Percentiles rank a stretch among this genome's conserved stretches.
phyloP scores from a whole-genome alignment of 2,888 invertebrate genomes.

The Drosophila kanekoi region DNA sequence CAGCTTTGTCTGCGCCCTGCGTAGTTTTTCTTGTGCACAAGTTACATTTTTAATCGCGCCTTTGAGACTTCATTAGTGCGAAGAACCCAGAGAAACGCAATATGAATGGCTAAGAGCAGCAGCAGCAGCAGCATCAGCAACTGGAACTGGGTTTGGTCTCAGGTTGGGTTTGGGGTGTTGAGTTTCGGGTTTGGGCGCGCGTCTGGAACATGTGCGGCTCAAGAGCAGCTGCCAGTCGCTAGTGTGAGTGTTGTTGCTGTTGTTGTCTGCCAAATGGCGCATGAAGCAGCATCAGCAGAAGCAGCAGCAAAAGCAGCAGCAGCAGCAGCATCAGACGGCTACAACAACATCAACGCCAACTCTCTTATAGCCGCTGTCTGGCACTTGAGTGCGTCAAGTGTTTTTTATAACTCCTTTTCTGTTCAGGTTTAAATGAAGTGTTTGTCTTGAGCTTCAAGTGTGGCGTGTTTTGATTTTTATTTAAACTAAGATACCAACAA shows the following conservation, averaged over 20 bases:
- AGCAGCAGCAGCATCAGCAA: slow-evolving; percentile 7
- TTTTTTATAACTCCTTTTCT: slow-evolving; percentile 70
- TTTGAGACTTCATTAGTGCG: slow-evolving; percentile 80
- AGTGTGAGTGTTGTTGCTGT: slow-evolving; percentile 25
- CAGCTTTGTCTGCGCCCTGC: slow-evolving; percentile 50
- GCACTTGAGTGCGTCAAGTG: slow-evolving; percentile 71
- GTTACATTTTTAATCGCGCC: slow-evolving; percentile 81
- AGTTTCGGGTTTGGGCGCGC: slow-evolving; percentile 25
- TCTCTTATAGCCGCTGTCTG: slow-evolving; percentile 54
- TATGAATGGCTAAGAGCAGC: slow-evolving; percentile 61
- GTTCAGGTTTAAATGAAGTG: slow-evolving; percentile 71
- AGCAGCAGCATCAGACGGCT: slow-evolving; percentile 8
- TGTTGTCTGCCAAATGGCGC: slow-evolving; percentile 78
- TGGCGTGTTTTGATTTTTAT: slow-evolving; percentile 76
- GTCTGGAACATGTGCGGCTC: slow-evolving; percentile 69
- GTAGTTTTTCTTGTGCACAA: slow-evolving; percentile 70
- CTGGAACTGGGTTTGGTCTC: slow-evolving; percentile 9
- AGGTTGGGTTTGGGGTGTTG: slow-evolving; percentile 19
- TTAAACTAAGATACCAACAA: slow-evolving; percentile 54
- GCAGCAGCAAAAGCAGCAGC: slow-evolving; percentile 15
- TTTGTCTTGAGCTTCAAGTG: slow-evolving; percentile 77
- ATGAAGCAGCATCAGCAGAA: slow-evolving; percentile 60
- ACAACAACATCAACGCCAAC: slow-evolving; percentile 21
- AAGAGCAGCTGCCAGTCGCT: slow-evolving; percentile 61
- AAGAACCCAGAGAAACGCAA: slow-evolving; percentile 49